A percentile compares a stretch with the other conserved stretches of the same genome.
phyloP scores from a whole-genome alignment of 2,888 invertebrate species.

The Mermis nigrescens region DNA sequence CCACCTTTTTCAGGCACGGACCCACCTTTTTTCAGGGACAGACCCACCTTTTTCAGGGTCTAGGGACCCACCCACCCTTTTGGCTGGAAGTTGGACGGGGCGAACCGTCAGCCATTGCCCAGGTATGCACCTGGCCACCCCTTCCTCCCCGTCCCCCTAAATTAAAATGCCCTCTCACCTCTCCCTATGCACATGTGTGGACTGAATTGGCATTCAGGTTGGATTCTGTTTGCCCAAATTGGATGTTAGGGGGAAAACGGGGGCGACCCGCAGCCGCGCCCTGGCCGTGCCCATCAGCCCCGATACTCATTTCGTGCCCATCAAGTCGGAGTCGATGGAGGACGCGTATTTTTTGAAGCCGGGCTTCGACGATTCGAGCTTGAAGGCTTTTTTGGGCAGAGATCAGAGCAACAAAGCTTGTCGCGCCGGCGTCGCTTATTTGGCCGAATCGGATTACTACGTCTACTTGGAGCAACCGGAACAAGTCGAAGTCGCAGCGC shows the following conservation, averaged over 20 bases:
- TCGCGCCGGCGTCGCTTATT: not conserved
- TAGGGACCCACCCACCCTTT: too few relatives aligned
- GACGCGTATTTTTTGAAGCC: conserved; percentile 5
- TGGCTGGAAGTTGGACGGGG: too few relatives aligned
- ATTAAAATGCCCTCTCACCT: too few relatives aligned
- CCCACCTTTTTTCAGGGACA: too few relatives aligned
- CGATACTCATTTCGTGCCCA: conserved; percentile 5
- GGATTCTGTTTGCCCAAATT: conserved; percentile 2
- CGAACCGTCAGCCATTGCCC: too few relatives aligned
- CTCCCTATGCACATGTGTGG: too few relatives aligned
- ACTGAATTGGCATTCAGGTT: too few relatives aligned
- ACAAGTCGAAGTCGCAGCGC: too few relatives aligned
- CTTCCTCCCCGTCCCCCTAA: too few relatives aligned
- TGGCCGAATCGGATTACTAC: not conserved
- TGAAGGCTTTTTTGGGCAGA: not conserved
- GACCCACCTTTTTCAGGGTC: too few relatives aligned
- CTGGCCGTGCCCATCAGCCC: conserved; percentile 1
- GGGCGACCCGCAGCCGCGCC: not conserved
- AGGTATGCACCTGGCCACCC: too few relatives aligned
- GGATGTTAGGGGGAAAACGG: not conserved
- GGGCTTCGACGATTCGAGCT: not conserved
- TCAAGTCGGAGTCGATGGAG: conserved; percentile 7
- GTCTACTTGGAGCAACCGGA: not conserved
- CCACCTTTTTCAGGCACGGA: too few relatives aligned
- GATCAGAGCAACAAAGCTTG: not conserved